These are phyloP conservation scores for Vanacampus margaritifer DNA, from an alignment of 2,113 vertebrate species.

Conservation along the genomic window DNA sequence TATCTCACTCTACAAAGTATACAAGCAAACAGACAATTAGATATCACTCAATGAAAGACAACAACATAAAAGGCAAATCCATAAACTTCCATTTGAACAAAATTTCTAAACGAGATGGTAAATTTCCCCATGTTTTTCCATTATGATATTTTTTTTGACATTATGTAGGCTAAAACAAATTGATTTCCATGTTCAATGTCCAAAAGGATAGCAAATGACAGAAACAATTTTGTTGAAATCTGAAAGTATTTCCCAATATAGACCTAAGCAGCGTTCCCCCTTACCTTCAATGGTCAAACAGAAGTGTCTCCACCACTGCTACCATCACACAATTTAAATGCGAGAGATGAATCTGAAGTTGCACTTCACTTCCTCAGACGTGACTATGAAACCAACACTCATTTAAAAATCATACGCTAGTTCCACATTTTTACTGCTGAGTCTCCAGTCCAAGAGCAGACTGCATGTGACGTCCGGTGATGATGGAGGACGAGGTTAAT, in stretches of 20 bases:
- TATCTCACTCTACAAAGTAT: neutral
- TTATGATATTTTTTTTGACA: neutral
- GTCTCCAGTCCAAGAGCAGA: constrained; percentile 37
- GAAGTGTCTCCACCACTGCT: constrained; percentile 7
- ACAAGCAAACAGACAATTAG: neutral
- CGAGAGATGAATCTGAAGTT: constrained; percentile 36
- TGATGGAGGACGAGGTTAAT: constrained; percentile 12
- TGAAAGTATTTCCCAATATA: neutral
- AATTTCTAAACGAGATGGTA: neutral
- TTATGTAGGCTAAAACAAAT: neutral
- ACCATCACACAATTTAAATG: constrained; percentile 33
- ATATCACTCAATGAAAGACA: neutral
- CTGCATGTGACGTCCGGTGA: constrained; percentile 55
- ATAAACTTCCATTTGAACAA: neutral
- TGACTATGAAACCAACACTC: constrained; percentile 32
- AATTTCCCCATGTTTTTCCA: neutral
- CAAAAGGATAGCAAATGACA: neutral
- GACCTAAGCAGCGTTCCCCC: constrained; percentile 2
- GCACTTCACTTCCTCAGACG: constrained; percentile 51
- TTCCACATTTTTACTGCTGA: constrained; percentile 73
- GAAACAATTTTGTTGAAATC: constrained; percentile 1
- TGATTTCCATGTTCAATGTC: neutral
- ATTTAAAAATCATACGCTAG: constrained; percentile 17
- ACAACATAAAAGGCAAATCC: neutral
- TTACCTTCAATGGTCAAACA: constrained; percentile 49